Conservation (phyloP, 2,797 vertebrate genomes). For the Danio kyathit region DNA sequence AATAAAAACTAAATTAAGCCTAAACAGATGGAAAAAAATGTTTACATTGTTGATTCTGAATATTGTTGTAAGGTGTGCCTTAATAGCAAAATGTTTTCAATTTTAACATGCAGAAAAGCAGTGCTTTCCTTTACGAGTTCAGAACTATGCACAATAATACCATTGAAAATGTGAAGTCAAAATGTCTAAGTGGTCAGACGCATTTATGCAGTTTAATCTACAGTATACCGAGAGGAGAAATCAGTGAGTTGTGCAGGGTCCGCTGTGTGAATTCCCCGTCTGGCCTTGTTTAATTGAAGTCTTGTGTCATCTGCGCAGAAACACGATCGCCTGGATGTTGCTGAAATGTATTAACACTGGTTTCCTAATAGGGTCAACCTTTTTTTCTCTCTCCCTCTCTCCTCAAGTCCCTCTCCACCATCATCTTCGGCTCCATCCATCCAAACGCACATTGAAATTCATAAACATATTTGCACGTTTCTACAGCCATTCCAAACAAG, state of each 20-base stretch:
- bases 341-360: constrained; percentile 57
- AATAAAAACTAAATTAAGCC: too few species aligned
- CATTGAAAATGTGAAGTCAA: too few species aligned
- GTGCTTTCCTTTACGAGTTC: too few species aligned
- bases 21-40: neutral
- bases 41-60: neutral
- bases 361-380: constrained; percentile 57
- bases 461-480: neutral
- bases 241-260: constrained; percentile 38
- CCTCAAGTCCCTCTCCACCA: constrained; percentile 5
- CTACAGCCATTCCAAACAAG: neutral
- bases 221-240: constrained; percentile 28
- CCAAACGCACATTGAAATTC: constrained; percentile 2
- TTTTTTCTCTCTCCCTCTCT: neutral
- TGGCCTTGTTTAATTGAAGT: constrained; percentile 62
- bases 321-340: constrained; percentile 55
- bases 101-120: too few species aligned
- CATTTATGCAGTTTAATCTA: neutral
- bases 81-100: neutral
- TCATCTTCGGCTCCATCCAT: neutral
- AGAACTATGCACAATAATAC: too few species aligned
- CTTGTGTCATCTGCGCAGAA: constrained; percentile 56
- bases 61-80: neutral
- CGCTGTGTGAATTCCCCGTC: constrained; percentile 48
- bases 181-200: constrained; percentile 16